Conservation (phyloP, 2,888 invertebrate species). For the Chironomus tentans region DNA sequence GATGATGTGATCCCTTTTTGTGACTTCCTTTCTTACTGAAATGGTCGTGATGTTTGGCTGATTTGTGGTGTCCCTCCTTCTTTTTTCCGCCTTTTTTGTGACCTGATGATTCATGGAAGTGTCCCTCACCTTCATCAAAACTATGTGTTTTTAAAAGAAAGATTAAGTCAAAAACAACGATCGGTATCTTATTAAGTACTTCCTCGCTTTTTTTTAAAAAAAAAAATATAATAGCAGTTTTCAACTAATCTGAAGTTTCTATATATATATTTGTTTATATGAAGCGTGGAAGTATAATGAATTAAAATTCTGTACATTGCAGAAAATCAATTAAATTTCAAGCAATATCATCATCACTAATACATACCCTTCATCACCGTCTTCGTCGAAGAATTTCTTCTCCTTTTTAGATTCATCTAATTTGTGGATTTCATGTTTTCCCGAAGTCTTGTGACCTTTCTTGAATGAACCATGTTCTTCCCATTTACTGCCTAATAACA, state of each 20-base stretch:
- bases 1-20: constrained; percentile 70
- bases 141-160: background rate
- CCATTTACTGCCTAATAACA: constrained; percentile 17
- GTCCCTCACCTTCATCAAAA: constrained; percentile 73
- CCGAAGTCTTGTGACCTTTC: constrained; percentile 78
- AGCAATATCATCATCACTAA: too few relatives aligned
- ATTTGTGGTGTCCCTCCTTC: constrained; percentile 73
- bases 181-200: too few relatives aligned
- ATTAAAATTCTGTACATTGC: too few relatives aligned
- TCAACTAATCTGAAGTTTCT: too few relatives aligned
- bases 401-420: constrained; percentile 78
- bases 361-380: constrained; percentile 58
- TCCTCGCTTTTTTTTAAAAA: background rate
- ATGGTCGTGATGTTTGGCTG: constrained; percentile 64
- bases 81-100: constrained; percentile 73
- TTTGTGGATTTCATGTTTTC: constrained; percentile 77
- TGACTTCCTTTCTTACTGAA: constrained; percentile 73
- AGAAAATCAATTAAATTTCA: too few relatives aligned
- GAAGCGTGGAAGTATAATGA: too few relatives aligned
- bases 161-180: too few relatives aligned
- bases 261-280: too few relatives aligned
- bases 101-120: constrained; percentile 67
- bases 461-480: constrained; percentile 51
- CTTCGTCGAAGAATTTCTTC: constrained; percentile 78
- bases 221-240: background rate